Conservation (phyloP, 2,888 invertebrate species). For the Cephus pygmeus region DNA sequence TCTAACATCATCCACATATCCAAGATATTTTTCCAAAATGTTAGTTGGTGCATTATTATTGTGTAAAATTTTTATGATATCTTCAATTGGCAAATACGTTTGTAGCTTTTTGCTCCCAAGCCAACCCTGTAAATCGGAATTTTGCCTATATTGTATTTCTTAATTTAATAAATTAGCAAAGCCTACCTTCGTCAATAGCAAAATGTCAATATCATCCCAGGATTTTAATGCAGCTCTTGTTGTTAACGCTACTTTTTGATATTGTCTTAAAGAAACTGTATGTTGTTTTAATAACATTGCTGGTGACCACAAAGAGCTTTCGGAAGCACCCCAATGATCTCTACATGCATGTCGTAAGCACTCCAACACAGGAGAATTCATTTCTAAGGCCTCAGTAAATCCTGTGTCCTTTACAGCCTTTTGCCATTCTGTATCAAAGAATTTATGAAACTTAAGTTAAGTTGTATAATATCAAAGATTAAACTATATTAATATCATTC, state of each 20-base stretch:
- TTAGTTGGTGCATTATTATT: slow-evolving; percentile 61
- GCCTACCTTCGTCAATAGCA: slow-evolving; percentile 73
- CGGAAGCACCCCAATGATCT: slow-evolving; percentile 69
- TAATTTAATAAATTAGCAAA: background rate
- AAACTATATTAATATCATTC: background rate
- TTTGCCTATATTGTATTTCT: background rate
- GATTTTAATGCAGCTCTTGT: slow-evolving; percentile 71
- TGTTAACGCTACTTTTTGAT: slow-evolving; percentile 78
- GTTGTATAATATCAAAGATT: background rate
- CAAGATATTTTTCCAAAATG: slow-evolving; percentile 70
- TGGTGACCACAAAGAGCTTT: slow-evolving; percentile 70
- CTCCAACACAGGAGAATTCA: slow-evolving; percentile 65
- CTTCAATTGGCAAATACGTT: slow-evolving; percentile 64
- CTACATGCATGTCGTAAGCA: slow-evolving; percentile 69
- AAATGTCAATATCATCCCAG: slow-evolving; percentile 73
- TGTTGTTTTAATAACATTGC: slow-evolving; percentile 70
- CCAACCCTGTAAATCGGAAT: slow-evolving; percentile 61
- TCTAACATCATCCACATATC: slow-evolving; percentile 70
- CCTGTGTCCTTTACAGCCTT: slow-evolving; percentile 64
- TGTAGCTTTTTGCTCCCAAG: slow-evolving; percentile 66
- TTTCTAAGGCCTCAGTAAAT: slow-evolving; percentile 50
- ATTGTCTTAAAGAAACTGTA: slow-evolving; percentile 70
- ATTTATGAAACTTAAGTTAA: background rate
- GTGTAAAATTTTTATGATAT: slow-evolving; percentile 65
- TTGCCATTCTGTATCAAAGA: slow-evolving; percentile 70